Evolutionary conservation across 2,797 vertebrate genomes (phyloP).

Genomic region (Pelochelys cantorii): DNA sequence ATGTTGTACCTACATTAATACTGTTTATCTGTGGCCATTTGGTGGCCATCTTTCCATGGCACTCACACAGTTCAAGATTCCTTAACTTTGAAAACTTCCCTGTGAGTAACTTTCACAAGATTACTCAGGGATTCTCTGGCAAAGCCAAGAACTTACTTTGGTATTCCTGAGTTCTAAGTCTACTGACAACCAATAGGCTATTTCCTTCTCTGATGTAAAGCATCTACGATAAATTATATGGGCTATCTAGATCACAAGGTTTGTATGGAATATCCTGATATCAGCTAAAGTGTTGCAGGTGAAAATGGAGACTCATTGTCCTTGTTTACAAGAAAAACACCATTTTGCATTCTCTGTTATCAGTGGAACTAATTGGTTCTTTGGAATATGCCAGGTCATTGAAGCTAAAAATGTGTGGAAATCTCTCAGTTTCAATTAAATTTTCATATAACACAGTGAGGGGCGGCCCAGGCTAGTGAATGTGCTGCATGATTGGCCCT

Average conservation of each 20-base stretch:
- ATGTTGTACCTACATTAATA: neutral
- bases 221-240: constrained; percentile 24
- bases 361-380: neutral
- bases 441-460: neutral
- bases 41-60: constrained; percentile 63
- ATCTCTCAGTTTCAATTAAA: neutral
- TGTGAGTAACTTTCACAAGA: constrained; percentile 44
- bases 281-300: neutral
- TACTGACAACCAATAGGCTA: neutral
- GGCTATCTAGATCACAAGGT: constrained; percentile 31
- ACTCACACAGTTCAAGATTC: neutral
- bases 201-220: neutral
- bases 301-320: neutral
- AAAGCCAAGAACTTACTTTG: neutral
- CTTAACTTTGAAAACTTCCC: constrained; percentile 40
- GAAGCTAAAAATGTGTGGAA: neutral
- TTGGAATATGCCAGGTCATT: neutral
- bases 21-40: neutral
- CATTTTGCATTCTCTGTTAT: neutral
- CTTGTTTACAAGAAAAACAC: neutral
- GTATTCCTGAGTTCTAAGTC: constrained; percentile 37
- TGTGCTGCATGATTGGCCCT: too few relatives aligned
- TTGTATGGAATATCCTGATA: constrained; percentile 15
- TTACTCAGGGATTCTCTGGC: constrained; percentile 27
- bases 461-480: too few relatives aligned